Base-by-base conservation (phyloP, 1,140 invertebrate species). In the Lanistes nyassanus region DNA sequence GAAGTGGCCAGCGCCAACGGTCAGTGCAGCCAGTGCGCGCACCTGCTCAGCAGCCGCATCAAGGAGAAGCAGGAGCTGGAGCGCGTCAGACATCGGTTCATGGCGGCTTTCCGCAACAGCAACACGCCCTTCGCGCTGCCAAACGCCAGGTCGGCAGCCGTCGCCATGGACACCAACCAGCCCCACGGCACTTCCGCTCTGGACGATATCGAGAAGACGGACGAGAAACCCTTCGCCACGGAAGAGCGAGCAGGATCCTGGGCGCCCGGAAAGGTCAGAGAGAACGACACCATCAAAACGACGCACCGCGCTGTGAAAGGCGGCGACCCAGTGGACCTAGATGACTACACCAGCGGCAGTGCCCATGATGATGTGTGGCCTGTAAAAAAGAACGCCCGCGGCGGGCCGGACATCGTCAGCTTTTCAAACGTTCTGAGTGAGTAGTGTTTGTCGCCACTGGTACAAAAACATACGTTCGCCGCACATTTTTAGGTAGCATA, bases 51-150 rank as follows among this genome's bases (percentile, higher is more conserved):
- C 58, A 74, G 26, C 58, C 58, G 62, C 42, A 65, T 74, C 23
- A 60, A 62, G 19, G 36, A 74, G 60, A 74, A 64, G 47, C 72
- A 74, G 60, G 36, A 31, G 16, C 26, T 74, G 31, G 26, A 74
- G 21, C 58, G 72, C n/a, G 64, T 74, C 31, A 74, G 65, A 26
- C 62, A 74, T 3, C 72, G 47, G 5, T 65, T 74, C 62, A 62
- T 74, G 47, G 11, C 21, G 6, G 72, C 72, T 21, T 36, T 74
- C 31, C 5, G 62, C 13, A 65, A 26, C 29, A 62, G 51, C 11
- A 39, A 39, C 29, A 65, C 34, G 13, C 5, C 51, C 31, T 47
- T 47, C 5, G 42, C 42, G 9, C 9, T 47, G 42, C 42, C 42
- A 13, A 13, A 9, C 5, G 9, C 42, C 19, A 9, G 42, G 2